Conservation (phyloP, 2,113 vertebrate genomes). For the Polypterus senegalus region DNA sequence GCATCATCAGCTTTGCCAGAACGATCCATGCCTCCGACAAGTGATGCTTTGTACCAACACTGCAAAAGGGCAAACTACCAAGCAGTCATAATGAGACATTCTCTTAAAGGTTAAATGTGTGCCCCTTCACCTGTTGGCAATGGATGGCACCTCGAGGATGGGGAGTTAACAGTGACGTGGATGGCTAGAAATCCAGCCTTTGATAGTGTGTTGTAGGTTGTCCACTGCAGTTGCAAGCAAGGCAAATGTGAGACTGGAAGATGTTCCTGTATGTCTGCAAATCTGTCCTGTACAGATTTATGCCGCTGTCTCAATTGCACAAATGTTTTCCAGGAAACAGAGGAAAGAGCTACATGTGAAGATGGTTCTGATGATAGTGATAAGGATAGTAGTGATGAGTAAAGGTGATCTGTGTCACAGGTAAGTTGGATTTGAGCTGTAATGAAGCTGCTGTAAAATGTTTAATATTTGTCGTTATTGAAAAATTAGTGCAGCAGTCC, state of each 20-base stretch:
- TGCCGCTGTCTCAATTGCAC: too few relatives aligned
- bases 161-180: slow-evolving; percentile 20
- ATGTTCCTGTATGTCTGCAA: too few relatives aligned
- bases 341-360: too few relatives aligned
- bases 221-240: slow-evolving; percentile 21
- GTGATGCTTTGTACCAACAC: slow-evolving; percentile 14
- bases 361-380: too few relatives aligned
- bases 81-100: slow-evolving; percentile 15
- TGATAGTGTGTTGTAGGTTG: slow-evolving; percentile 21
- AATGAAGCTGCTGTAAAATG: too few relatives aligned
- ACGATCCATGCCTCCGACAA: slow-evolving; percentile 14
- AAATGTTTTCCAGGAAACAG: too few relatives aligned
- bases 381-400: too few relatives aligned
- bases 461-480: too few relatives aligned
- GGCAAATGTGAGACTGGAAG: slow-evolving; percentile 20
- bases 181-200: slow-evolving; percentile 17
- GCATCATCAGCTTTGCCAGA: slow-evolving; percentile 18
- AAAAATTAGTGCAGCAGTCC: too few relatives aligned
- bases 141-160: slow-evolving; percentile 19
- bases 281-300: too few relatives aligned
- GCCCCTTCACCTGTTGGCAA: slow-evolving; percentile 11
- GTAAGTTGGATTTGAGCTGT: too few relatives aligned
- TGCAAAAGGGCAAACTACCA: slow-evolving; percentile 22
- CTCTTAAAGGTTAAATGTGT: neutral
- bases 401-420: too few relatives aligned